Evolutionary conservation across 2,113 vertebrate genomes (phyloP).

Genomic region (Climacteris rufus): DNA sequence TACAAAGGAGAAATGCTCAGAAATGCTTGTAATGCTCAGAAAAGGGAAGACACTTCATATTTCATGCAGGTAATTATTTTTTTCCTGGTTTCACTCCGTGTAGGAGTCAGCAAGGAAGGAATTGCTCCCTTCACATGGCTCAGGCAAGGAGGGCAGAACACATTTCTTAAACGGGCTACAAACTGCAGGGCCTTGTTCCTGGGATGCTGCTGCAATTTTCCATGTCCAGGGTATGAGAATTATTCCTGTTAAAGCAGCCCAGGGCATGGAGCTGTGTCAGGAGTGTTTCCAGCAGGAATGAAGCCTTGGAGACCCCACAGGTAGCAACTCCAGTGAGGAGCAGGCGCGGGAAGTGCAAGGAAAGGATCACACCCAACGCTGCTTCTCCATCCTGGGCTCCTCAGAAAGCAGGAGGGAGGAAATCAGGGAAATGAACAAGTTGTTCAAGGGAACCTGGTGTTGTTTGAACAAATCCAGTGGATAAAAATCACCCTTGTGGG

Average conservation of each 20-base stretch:
- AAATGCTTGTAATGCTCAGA: not conserved
- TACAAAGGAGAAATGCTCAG: not conserved
- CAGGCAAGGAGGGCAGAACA: not conserved
- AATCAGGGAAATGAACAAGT: not conserved
- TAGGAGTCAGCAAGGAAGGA: not conserved
- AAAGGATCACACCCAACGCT: not conserved
- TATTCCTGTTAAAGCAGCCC: not conserved
- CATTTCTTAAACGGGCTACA: not conserved
- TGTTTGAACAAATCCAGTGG: not conserved
- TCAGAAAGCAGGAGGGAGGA: not conserved
- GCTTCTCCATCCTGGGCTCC: not conserved
- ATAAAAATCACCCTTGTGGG: not conserved
- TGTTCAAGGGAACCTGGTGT: not conserved
- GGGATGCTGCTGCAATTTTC: not conserved
- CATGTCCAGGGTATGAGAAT: not conserved
- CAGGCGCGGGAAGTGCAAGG: not conserved
- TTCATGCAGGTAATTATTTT: constrained; percentile 1
- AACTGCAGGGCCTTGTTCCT: not conserved
- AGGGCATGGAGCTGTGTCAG: not conserved
- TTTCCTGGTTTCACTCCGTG: not conserved
- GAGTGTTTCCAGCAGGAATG: not conserved
- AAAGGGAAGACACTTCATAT: not conserved
- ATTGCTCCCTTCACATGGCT: not conserved
- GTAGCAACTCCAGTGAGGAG: not conserved
- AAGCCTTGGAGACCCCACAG: not conserved